A percentile compares a stretch with the other conserved stretches of the same genome.
Conservation (phyloP, 2,113 vertebrate genomes). For the Neodon shergylaensis region DNA sequence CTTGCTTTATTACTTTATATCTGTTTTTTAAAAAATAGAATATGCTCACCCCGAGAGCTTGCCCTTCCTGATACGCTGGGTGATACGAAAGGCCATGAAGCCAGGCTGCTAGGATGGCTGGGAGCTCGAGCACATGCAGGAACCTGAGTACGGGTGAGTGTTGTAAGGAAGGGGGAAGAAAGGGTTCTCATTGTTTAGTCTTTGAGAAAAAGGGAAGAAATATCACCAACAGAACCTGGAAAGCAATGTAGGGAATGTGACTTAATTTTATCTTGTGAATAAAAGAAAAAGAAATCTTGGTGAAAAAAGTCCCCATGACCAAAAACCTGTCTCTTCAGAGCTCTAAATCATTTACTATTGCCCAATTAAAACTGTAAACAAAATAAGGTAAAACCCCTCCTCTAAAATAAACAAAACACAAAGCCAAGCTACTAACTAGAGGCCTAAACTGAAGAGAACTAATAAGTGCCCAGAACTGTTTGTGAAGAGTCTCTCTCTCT, state of each 20-base stretch:
- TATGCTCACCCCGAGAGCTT: neutral
- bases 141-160: neutral
- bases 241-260: neutral
- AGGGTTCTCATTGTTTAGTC: neutral
- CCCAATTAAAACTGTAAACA: conserved; percentile 26
- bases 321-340: neutral
- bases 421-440: neutral
- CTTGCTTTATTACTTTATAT: neutral
- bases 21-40: conserved; percentile 34
- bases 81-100: neutral
- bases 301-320: neutral
- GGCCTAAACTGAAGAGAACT: neutral
- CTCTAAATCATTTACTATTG: conserved; percentile 13
- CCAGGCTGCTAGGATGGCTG: neutral
- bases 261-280: conserved; percentile 4
- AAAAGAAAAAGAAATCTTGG: neutral
- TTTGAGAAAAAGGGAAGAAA: neutral
- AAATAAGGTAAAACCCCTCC: neutral
- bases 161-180: neutral
- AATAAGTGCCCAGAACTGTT: neutral
- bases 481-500: neutral
- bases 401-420: neutral
- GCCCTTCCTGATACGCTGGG: neutral
- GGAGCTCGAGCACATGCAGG: neutral
- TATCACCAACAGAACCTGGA: conserved; percentile 14